These are phyloP conservation scores for Sciaenops ocellatus DNA, from an alignment of 2,797 vertebrate genomes.

Conservation along the genomic window DNA sequence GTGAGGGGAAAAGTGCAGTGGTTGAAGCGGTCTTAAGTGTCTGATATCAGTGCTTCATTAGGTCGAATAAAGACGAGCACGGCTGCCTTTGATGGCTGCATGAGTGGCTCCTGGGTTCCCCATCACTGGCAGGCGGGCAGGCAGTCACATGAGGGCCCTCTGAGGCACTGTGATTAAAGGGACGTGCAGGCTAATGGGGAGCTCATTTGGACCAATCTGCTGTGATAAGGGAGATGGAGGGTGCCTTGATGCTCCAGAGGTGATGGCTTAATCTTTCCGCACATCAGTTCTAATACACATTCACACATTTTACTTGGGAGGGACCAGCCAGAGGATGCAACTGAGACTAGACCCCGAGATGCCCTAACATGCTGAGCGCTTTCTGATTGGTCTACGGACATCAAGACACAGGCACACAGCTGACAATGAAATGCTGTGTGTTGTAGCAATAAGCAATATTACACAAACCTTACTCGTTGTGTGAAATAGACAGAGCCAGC, in stretches of 20 bases:
- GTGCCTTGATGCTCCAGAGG: conserved; percentile 52
- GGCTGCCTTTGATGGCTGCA: conserved; percentile 47
- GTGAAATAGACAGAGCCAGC: conserved; percentile 17
- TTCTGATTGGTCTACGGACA: conserved; percentile 9
- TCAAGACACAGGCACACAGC: background rate
- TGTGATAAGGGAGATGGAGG: conserved; percentile 69
- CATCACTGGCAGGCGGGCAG: conserved; percentile 35
- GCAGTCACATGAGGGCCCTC: conserved; percentile 39
- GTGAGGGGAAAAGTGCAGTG: conserved; percentile 19
- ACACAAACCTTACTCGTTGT: conserved; percentile 9
- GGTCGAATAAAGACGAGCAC: conserved; percentile 40
- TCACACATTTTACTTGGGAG: conserved; percentile 27
- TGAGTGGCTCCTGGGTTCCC: conserved; percentile 31
- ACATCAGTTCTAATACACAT: conserved; percentile 38
- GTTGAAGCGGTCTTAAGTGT: conserved; percentile 35
- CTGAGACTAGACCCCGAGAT: background rate
- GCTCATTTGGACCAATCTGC: conserved; percentile 73
- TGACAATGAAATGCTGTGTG: background rate
- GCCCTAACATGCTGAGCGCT: background rate
- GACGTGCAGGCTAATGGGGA: conserved; percentile 64
- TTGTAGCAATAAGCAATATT: background rate
- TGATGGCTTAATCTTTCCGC: conserved; percentile 59
- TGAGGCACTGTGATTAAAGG: conserved; percentile 68
- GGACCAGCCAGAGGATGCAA: conserved; percentile 20
- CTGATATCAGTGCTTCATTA: conserved; percentile 59